Evolutionary conservation across 1,140 invertebrate species (phyloP), one percentile per base, ranked within the genome.

Genomic region (Leptinotarsa defecta): DNA sequence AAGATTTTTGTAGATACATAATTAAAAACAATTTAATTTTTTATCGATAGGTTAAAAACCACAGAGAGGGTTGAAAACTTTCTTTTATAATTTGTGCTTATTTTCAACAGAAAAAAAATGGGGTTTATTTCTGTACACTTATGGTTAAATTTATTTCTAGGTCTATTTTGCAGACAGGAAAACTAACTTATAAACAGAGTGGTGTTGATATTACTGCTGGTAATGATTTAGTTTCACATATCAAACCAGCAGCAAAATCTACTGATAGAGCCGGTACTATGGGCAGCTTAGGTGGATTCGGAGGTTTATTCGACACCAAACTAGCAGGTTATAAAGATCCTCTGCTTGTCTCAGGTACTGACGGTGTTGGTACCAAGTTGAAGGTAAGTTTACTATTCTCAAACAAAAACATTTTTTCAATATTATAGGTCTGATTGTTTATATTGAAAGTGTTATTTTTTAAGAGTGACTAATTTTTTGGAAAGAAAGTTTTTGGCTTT

Each of bases 341-440:
- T 0, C 87, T 98, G 4, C 87, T 99, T 4, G 95, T 98, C 3
- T 96, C 97, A 77, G 96, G 96, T 3, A 96, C 97, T 4, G 97
- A 99, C 87, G 98, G 98, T 19, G 97, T 99, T 27, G 98, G 98
- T 61, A 98, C 97, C 1, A 99, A 99, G 88, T 87, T 95, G 63
- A 97, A 94, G 90, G 95, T 94, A 86, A 82, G 22, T 43, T 43
- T 43, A 11, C 8, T 3, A 69, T 19, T 20, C 15, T 62, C 61
- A 20, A 62, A 62, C 17, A 62, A 62, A 62, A 62, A 17, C 5
- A 62, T 62, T 62, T 43, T 43, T 43, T 43, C 34, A 43, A 43
- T 43, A 43, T 43, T 11, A 43, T 43, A 3, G 8, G 34, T 8
- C 8, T 43, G 34, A 43, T 43, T 43, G 6, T 27, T 27, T 27